A percentile compares a stretch with the other conserved stretches of the same genome.
Conservation (phyloP, 2,888 invertebrate genomes). For the Apamea crenata region DNA sequence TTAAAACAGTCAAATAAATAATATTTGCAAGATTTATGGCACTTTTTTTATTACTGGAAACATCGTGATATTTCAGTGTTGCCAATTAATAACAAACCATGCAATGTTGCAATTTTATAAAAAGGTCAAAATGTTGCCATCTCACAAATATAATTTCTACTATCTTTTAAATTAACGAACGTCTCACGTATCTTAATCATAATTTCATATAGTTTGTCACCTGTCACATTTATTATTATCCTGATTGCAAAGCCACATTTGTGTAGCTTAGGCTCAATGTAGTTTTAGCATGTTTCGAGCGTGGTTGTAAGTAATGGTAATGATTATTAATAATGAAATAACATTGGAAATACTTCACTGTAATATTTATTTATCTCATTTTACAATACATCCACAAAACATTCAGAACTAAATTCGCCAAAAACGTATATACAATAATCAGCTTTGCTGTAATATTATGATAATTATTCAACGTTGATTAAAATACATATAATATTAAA, state of each 20-base stretch:
- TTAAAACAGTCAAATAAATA: not conserved
- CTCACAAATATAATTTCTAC: conserved; percentile 13
- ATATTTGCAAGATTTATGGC: conserved; percentile 14
- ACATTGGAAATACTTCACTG: conserved; percentile 18
- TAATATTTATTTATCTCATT: conserved; percentile 45
- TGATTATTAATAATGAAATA: conserved; percentile 1
- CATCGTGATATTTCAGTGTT: conserved; percentile 15
- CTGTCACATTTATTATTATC: not conserved
- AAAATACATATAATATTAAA: not conserved
- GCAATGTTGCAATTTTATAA: conserved; percentile 26
- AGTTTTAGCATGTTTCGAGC: not conserved
- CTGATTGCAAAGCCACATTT: not conserved
- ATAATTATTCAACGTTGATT: conserved; percentile 23
- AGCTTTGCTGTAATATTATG: conserved; percentile 31
- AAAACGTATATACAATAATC: conserved; percentile 26
- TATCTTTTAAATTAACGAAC: conserved; percentile 35
- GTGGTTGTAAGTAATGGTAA: not conserved
- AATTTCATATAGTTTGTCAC: not conserved
- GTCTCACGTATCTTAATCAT: not conserved
- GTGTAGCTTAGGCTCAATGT: not conserved
- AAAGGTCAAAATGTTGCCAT: conserved; percentile 21
- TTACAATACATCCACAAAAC: conserved; percentile 34
- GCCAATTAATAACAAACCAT: conserved; percentile 11
- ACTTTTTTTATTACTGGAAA: conserved; percentile 16
- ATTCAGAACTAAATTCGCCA: conserved; percentile 16